Evolutionary conservation across 2,888 invertebrate genomes (phyloP), one percentile per base, ranked within the genome.

Genomic region (Eupithecia vulgata): DNA sequence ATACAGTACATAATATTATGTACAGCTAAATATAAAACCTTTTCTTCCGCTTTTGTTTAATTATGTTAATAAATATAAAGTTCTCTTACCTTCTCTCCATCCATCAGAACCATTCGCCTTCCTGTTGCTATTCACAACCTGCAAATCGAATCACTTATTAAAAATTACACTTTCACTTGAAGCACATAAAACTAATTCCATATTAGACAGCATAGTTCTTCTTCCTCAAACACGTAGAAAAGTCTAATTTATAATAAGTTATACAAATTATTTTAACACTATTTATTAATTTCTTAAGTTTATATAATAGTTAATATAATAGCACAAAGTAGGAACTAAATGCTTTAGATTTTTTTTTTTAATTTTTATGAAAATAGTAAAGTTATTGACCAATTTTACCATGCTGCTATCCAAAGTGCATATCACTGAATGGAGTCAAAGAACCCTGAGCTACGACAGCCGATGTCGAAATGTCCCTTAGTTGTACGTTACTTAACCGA

Each of bases 41-140:
- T 7, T 6, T 35, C 35, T 8, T 37, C 37, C 1, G 5, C 37
- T 37, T 37, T 7, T 37, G 7, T 8, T 37, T 37, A 7, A 37
- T 37, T 8, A 1, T 30, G 37, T 37, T 37, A 37, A 37, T 48
- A 5, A 57, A 57, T 57, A 62, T 64, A 1, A 25, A n/a, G 12
- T 37, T 71, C 12, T 67, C 75, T 75, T 86, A 95, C 95, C 95
- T 92, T 95, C 95, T 82, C 95, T 95, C 85, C 95, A 95, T 78
- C 94, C 94, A 80, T 95, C 95, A 17, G 94, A 86, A 30, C 92
- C 91, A 17, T 92, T 94, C 12, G 95, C 94, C 87, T 95, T 96
- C 78, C 96, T 95, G 75, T 95, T 96, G 81, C 96, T 97, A 85
- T 97, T 97, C 48, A 96, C 96, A 71, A 96, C 96, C 95, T 95